Evolutionary conservation across 1,140 invertebrate species (phyloP), one percentile per base, ranked within the genome.

Genomic region (Brachionus manjavacas): DNA sequence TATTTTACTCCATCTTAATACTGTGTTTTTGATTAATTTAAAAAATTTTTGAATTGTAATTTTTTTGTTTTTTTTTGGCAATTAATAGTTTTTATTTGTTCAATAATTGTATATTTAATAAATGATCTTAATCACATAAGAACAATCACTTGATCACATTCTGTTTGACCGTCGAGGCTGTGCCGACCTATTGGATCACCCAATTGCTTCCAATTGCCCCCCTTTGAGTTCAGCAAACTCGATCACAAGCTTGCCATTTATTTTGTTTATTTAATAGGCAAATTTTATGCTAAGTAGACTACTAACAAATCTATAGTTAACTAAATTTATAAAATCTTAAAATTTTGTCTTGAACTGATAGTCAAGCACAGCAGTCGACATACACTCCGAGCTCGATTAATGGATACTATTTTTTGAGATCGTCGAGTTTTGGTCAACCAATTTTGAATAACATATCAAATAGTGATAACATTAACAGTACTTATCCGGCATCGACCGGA

Each of bases 401-500:
- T 76, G 43, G 41, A 25, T 76, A 76, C 41, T 46, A 76, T 76
- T 76, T 76, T 76, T 76, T 76, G 43, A 46, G 72, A 49, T 76
- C 72, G 25, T 25, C 41, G 16, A 76, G 72, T 49, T 76, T 14
- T 49, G 72, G 72, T 49, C 72, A 76, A 25, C 43, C 72, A 46
- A 72, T 41, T 16, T 72, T 72, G 68, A 72, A 72, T 72, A 72
- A 72, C 16, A 72, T 72, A 39, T 31, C 72, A 76, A 76, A 76
- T 49, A 76, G 25, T 23, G 72, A 76, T 49, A 76, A 4, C 20
- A 25, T 49, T 76, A 72, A 72, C 35, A 72, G n/a, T 72, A 16
- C n/a, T 6, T 72, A 41, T 72, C 31, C 68, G 68, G 39, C 16
- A n/a, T 14, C 35, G 14, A 41, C 16, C 35, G 16, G 39, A 43